Evolutionary conservation across 1,140 invertebrate species (phyloP).

Genomic region (Tetragonula clypearis): DNA sequence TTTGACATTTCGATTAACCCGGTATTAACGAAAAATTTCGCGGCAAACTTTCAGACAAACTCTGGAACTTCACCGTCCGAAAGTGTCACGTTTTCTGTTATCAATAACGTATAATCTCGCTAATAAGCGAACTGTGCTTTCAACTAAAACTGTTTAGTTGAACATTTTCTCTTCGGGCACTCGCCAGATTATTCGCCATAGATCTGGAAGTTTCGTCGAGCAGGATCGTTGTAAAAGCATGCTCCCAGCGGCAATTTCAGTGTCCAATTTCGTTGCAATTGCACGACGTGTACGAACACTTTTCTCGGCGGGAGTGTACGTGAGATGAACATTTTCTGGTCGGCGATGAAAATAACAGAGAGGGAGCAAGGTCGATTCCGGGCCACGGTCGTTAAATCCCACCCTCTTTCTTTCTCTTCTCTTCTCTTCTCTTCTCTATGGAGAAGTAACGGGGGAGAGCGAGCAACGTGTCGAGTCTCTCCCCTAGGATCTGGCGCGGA

Average conservation of each 20-base stretch:
- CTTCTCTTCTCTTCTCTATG: not conserved
- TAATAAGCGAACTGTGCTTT: no score
- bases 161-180: no score
- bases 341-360: constrained; percentile 58
- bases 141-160: no score
- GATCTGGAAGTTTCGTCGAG: not conserved
- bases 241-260: not conserved
- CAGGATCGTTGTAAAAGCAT: not conserved
- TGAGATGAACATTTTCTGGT: constrained; percentile 21
- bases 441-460: constrained; percentile 9
- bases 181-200: not conserved
- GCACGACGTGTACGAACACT: not conserved
- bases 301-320: not conserved
- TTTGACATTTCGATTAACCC: no score
- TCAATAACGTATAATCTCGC: no score
- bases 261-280: constrained; percentile 17
- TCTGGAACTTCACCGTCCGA: no score
- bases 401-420: not conserved
- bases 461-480: not conserved
- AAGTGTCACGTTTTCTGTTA: no score
- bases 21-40: no score
- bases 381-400: constrained; percentile 56
- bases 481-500: constrained; percentile 13
- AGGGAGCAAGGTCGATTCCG: constrained; percentile 46
- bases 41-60: no score